Evolutionary conservation across 2,797 vertebrate species (phyloP).

Genomic region (Cephalopachus bancanus): DNA sequence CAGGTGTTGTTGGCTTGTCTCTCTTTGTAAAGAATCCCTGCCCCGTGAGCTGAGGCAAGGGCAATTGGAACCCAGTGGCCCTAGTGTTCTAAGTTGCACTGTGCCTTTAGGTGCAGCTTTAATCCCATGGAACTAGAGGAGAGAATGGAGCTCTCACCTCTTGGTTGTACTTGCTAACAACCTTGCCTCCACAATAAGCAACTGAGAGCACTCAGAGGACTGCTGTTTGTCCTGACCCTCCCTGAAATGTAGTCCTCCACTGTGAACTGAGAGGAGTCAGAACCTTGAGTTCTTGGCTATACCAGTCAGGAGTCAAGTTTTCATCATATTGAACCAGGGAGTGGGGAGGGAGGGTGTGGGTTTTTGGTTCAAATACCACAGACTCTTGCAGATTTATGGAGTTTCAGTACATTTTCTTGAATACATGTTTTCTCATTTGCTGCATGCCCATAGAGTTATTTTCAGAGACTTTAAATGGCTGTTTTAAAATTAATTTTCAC

Average conservation of each 20-base stretch:
- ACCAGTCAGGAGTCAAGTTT: not conserved
- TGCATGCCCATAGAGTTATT: not conserved
- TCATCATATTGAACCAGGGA: not conserved
- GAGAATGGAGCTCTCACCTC: not conserved
- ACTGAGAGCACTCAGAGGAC: not conserved
- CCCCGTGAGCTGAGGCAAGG: not conserved
- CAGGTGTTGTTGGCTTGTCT: not conserved
- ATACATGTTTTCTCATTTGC: not conserved
- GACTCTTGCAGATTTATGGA: not conserved
- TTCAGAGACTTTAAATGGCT: not conserved
- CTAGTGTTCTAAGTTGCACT: not conserved
- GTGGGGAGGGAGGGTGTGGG: not conserved
- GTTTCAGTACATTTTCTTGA: constrained; percentile 19
- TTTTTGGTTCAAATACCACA: not conserved
- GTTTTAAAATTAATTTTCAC: constrained; percentile 31
- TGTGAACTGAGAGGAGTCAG: not conserved
- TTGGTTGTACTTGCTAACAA: not conserved
- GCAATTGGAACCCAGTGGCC: not conserved
- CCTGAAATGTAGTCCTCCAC: not conserved
- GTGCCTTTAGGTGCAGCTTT: not conserved
- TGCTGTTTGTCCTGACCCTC: not conserved
- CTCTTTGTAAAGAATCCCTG: not conserved
- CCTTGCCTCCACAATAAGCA: not conserved
- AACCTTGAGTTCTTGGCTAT: not conserved
- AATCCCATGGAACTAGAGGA: not conserved